Evolutionary conservation across 2,113 vertebrate species (phyloP).

Genomic region (Nipponia nippon): DNA sequence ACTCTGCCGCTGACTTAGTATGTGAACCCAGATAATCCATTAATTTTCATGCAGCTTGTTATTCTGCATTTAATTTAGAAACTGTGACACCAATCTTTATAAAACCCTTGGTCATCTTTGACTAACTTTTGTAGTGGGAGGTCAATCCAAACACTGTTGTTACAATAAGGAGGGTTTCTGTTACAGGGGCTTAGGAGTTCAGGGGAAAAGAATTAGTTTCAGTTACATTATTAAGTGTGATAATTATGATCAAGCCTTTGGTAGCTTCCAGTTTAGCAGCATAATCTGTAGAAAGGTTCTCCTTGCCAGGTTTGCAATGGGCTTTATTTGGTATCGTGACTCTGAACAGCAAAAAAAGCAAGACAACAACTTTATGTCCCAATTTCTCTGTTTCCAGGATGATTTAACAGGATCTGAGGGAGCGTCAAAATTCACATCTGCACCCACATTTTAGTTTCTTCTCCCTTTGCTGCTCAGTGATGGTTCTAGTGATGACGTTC

Average conservation of each 20-base stretch:
- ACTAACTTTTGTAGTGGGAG: neutral
- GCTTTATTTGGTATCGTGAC: neutral
- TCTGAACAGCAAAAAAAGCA: neutral
- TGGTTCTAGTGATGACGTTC: neutral
- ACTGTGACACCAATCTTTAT: neutral
- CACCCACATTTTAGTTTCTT: neutral
- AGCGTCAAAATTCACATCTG: neutral
- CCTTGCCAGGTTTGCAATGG: neutral
- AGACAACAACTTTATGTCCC: neutral
- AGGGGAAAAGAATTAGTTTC: neutral
- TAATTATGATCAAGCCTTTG: neutral
- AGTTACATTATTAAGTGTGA: neutral
- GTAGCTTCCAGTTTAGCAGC: neutral
- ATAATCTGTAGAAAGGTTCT: neutral
- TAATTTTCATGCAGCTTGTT: neutral
- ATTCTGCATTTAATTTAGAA: neutral
- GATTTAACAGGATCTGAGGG: neutral
- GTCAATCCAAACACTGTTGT: neutral
- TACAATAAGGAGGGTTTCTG: neutral
- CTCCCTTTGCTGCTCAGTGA: neutral
- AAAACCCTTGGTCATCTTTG: neutral
- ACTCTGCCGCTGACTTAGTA: neutral
- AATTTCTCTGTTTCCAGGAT: neutral
- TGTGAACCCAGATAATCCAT: neutral
- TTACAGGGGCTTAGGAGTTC: neutral